Evolutionary conservation across 2,797 vertebrate genomes (phyloP).

Genomic region (Chloroceryle inda): DNA sequence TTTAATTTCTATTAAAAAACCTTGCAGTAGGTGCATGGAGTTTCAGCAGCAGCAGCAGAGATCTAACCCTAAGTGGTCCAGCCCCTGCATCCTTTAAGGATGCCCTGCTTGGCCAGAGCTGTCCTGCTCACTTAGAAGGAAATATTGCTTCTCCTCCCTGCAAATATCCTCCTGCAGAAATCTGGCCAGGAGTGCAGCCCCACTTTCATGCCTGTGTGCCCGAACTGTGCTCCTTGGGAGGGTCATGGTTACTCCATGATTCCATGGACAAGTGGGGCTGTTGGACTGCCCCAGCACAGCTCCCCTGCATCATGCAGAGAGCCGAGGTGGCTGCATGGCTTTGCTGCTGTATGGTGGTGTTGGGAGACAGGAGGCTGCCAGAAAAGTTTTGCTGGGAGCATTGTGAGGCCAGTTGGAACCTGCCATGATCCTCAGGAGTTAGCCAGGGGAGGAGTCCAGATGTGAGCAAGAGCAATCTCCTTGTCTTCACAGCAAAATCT

Average conservation of each 20-base stretch:
- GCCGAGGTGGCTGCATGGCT: background rate
- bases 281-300: background rate
- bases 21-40: background rate
- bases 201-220: background rate
- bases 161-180: background rate
- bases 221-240: background rate
- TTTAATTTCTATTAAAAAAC: constrained; percentile 48
- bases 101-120: background rate
- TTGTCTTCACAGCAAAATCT: background rate
- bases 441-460: background rate
- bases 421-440: background rate
- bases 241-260: background rate
- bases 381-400: background rate
- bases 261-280: background rate
- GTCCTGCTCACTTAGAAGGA: background rate
- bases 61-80: background rate
- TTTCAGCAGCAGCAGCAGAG: background rate
- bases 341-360: rapidly evolving
- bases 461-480: background rate
- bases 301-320: rapidly evolving
- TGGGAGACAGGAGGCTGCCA: background rate
- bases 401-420: background rate
- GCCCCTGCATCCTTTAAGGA: background rate
- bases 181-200: background rate
- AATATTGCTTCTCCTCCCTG: background rate